Evolutionary conservation across 2,797 vertebrate genomes (phyloP).

Genomic region (Halcyon leucocephala): DNA sequence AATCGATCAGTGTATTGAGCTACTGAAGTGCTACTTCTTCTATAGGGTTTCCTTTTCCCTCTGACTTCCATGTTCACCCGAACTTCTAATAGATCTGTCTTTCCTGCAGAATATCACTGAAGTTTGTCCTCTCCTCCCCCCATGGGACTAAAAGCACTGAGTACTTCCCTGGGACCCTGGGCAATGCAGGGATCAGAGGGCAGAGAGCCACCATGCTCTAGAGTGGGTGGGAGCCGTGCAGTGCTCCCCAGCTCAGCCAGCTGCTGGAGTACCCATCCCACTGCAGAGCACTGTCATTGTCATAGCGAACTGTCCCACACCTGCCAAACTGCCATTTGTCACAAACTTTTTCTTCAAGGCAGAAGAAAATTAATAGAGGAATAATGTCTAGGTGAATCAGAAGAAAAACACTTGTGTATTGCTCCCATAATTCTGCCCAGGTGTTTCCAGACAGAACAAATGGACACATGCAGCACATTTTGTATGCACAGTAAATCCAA

Average conservation of each 20-base stretch:
- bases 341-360: background rate
- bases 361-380: background rate
- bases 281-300: background rate
- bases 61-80: background rate
- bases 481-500: background rate
- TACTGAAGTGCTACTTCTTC: background rate
- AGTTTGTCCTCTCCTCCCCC: background rate
- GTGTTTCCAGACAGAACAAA: background rate
- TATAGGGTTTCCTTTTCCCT: background rate
- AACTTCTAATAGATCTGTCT: background rate
- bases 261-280: background rate
- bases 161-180: background rate
- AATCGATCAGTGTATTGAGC: background rate
- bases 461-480: background rate
- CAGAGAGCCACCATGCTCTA: background rate
- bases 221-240: background rate
- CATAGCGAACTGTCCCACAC: fast-evolving
- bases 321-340: background rate
- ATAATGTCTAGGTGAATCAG: background rate
- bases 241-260: fast-evolving
- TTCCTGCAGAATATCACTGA: background rate
- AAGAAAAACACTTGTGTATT: background rate
- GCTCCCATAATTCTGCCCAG: background rate
- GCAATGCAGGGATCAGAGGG: fast-evolving
- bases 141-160: background rate